phyloP scores from a whole-genome alignment of 2,113 vertebrate genomes.

The Puma concolor region DNA sequence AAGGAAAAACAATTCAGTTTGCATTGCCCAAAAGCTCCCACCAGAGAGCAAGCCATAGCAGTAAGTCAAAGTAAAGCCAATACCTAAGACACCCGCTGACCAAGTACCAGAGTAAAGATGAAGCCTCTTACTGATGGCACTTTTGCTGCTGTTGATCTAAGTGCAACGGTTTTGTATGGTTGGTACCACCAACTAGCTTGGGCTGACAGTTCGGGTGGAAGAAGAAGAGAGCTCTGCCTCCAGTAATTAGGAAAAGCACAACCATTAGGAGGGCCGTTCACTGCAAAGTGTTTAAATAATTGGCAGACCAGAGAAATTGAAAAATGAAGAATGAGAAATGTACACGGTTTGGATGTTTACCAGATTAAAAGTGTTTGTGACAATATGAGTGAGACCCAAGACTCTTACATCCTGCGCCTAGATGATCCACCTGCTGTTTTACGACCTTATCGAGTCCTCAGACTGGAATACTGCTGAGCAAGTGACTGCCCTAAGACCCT shows the following conservation, averaged over 20 bases:
- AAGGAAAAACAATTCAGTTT: background rate
- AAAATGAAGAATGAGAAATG: background rate
- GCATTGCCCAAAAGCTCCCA: background rate
- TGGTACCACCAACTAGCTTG: background rate
- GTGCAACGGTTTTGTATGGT: background rate
- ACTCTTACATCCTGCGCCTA: background rate
- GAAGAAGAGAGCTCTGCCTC: background rate
- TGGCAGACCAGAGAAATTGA: background rate
- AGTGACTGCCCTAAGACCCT: background rate
- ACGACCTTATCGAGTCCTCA: background rate
- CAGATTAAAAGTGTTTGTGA: background rate
- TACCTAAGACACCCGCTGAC: background rate
- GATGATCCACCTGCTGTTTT: background rate
- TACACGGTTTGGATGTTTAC: background rate
- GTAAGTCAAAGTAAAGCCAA: background rate
- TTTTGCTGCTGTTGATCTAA: background rate
- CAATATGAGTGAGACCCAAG: background rate
- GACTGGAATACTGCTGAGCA: background rate
- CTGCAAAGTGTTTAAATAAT: background rate
- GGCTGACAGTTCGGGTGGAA: background rate
- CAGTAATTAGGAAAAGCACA: background rate
- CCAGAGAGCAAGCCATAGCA: background rate
- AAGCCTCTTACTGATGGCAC: background rate
- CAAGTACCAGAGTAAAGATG: background rate
- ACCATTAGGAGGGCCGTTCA: background rate